Evolutionary conservation across 2,888 invertebrate species (phyloP), one percentile per base, ranked within the genome.

Genomic region (Tenthredo notha): DNA sequence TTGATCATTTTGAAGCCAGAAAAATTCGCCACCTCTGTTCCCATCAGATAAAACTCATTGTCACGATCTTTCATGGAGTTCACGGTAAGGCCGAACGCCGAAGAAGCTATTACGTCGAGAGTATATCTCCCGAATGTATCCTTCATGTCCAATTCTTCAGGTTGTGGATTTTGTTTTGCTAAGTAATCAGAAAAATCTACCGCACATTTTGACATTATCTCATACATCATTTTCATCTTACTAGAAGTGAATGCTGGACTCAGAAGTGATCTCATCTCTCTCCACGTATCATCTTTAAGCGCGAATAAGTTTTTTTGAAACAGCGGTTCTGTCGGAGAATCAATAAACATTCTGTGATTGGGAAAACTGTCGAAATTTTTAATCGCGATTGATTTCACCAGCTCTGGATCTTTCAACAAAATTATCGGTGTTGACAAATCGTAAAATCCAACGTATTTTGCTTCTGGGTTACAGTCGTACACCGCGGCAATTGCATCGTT

Each of bases 231-330:
- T 67, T 94, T 94, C 94, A 95, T 95, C 90, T 95, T 95, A 83
- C 95, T 94, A 9, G 94, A 92, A 0, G 95, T 95, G 90, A 95
- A 95, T 0, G 95, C 94, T 0, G 95, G 95, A 25, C 94, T 94
- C 37, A 95, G 87, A 0, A 94, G 93, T 0, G 92, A 90, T 29
- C 95, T 91, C 94, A 95, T 94, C 5, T 94, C 93, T 0, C 94
- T 93, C 95, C 95, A 95, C 90, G 88, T 93, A 0, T 95, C 93
- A 15, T 94, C 95, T 5, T 84, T 84, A 0, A 91, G 70, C 0
- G 86, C 86, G 47, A 91, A 89, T 0, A 91, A 80, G 43, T 89
- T 88, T 1, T 88, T 89, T 5, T 82, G 87, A 37, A 91, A 87
- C 0, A 91, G 9, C 0, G 90, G 89, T 54, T 91, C 90, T 7